A percentile compares a stretch with the other conserved stretches of the same genome.
Conservation (phyloP, 2,888 invertebrate species). For the Steinernema scapterisci region DNA sequence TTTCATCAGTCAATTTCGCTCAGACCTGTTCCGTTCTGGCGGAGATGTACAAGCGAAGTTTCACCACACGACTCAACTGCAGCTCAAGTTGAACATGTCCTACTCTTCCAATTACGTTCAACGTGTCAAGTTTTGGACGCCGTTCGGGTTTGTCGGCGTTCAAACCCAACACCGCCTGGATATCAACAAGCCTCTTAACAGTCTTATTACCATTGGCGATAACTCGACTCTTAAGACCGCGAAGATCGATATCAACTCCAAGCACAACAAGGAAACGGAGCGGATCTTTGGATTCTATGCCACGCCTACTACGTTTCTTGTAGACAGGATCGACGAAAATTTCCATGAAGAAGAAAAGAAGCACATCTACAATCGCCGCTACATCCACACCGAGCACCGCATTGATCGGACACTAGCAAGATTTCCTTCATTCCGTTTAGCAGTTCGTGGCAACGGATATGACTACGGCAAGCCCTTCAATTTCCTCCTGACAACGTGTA, state of each 20-base stretch:
- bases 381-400: constrained; percentile 1
- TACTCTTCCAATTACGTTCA: constrained; percentile 34
- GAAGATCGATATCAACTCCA: not conserved
- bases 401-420: not conserved
- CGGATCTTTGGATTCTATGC: not conserved
- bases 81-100: constrained; percentile 15
- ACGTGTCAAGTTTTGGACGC: constrained; percentile 41
- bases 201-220: not conserved
- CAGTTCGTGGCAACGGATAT: not conserved
- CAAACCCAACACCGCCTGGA: constrained; percentile 38
- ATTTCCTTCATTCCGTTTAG: not conserved
- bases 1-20: constrained; percentile 27
- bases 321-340: not conserved
- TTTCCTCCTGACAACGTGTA: too few species aligned
- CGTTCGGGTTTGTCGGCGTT: constrained; percentile 41
- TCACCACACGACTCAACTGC: constrained; percentile 3
- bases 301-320: not conserved
- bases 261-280: not conserved
- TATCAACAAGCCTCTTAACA: constrained; percentile 42
- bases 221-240: not conserved
- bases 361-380: not conserved
- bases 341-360: not conserved
- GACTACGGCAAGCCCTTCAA: not conserved
- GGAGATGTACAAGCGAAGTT: not conserved
- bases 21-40: not conserved